Evolutionary conservation across 2,888 invertebrate genomes (phyloP).

Genomic region (Suillia variegata): DNA sequence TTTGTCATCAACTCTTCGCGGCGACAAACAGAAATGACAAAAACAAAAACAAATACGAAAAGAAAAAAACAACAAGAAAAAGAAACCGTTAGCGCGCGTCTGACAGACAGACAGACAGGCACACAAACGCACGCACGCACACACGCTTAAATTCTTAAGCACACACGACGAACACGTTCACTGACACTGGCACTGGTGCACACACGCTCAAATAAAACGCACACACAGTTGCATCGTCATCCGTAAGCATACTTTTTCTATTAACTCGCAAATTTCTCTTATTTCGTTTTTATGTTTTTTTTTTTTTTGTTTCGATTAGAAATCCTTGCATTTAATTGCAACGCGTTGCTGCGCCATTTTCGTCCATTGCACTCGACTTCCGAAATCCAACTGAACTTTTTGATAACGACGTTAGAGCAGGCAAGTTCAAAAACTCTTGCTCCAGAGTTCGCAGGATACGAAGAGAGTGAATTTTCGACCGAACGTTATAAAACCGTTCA

Average conservation of each 20-base stretch:
- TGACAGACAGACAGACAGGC: no score
- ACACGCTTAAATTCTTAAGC: not conserved
- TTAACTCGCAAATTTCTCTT: slow-evolving; percentile 4
- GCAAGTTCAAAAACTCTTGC: slow-evolving; percentile 8
- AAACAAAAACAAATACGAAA: not conserved
- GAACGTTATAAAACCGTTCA: no score
- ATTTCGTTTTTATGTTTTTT: slow-evolving; percentile 9
- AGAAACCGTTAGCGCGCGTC: not conserved
- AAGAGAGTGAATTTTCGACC: not conserved
- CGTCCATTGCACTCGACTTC: slow-evolving; percentile 37
- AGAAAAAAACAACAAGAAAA: not conserved
- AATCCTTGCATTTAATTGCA: slow-evolving; percentile 3
- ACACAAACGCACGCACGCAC: not conserved
- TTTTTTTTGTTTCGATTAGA: not conserved
- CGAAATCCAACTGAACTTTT: slow-evolving; percentile 39
- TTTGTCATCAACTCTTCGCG: slow-evolving; percentile 14
- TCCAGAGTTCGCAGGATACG: not conserved
- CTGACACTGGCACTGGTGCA: no score
- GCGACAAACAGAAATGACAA: not conserved
- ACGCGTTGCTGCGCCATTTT: slow-evolving; percentile 21
- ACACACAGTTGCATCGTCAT: slow-evolving; percentile 5
- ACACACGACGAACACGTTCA: no score
- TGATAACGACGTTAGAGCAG: slow-evolving; percentile 19
- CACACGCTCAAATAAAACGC: not conserved
- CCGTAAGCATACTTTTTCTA: slow-evolving; percentile 3